Evolutionary conservation across 2,888 invertebrate genomes (phyloP), one percentile per base, ranked within the genome.

Genomic region (Julus scandinavius): DNA sequence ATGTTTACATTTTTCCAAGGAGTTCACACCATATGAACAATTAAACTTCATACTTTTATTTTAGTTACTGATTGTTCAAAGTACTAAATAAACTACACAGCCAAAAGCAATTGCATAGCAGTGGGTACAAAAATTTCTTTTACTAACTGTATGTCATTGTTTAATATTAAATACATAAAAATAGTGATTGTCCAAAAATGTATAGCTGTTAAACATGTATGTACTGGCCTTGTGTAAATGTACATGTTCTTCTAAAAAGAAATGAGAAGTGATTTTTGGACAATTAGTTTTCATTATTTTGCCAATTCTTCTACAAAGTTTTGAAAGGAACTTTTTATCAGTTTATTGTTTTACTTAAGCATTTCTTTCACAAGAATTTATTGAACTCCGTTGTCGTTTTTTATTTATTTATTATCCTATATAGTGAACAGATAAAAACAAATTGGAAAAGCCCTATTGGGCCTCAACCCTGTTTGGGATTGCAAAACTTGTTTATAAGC

Each of bases 81-180:
- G 91, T 89, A 90, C 90, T n/a, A 91, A 91, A 85, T 91, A 87
- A 89, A 91, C 91, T 2, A 91, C 91, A 1, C 20, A 91, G 20
- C 90, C 90, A 0, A 90, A 91, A 85, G 90, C 90, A 6, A 89
- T 90, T 89, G 88, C 90, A 29, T 63, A 91, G 7, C 90, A 90
- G 72, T 87, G 90, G 54, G 89, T 91, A 85, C 89, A 88, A 0
- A 29, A 87, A 2, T 88, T 29, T 90, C 90, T 58, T 87, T 88
- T 50, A 91, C 91, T 9, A 83, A 38, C 83, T 91, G 86, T 86
- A 90, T 1, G 29, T 29, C 29, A 29, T 29, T 29, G 29, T 29
- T 29, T 29, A 29, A 29, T 29, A 29, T 29, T 29, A 29, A 29
- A 29, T 29, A 29, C 29, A 29, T 29, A 29, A 29, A 29, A 29